Evolutionary conservation across 2,888 invertebrate species (phyloP).

Genomic region (Helleia helle): DNA sequence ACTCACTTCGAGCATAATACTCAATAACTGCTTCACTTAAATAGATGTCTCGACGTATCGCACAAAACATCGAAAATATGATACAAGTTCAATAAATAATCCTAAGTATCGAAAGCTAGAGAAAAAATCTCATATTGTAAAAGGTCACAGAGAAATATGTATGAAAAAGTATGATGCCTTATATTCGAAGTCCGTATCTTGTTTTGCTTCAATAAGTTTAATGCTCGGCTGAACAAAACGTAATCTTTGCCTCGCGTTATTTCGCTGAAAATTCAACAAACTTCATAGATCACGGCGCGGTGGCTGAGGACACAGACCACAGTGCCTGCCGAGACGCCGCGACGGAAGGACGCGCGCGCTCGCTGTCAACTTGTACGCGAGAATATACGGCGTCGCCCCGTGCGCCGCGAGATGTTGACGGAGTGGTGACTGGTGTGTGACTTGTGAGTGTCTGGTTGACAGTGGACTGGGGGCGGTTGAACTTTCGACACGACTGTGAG

Average conservation of each 20-base stretch:
- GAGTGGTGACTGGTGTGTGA: no score
- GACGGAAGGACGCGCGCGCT: conserved; percentile 35
- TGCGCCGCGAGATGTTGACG: no score
- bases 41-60: no score
- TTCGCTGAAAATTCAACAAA: conserved; percentile 28
- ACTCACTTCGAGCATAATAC: no score
- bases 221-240: conserved; percentile 39
- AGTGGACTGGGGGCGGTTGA: no score
- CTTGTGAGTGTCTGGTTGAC: no score
- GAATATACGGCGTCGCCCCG: conserved; percentile 6
- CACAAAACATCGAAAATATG: no score
- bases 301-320: no score
- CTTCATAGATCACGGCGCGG: conserved; percentile 36
- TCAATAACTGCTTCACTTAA: no score
- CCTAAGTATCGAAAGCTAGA: neutral
- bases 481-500: no score
- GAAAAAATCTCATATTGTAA: neutral
- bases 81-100: no score
- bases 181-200: conserved; percentile 28
- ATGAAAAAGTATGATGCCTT: neutral
- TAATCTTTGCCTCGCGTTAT: conserved; percentile 33
- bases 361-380: conserved; percentile 23
- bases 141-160: neutral
- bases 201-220: conserved; percentile 45
- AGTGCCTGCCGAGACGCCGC: conserved; percentile 24